Base-by-base conservation (phyloP, 2,797 vertebrate genomes). In the Agapornis canus region DNA sequence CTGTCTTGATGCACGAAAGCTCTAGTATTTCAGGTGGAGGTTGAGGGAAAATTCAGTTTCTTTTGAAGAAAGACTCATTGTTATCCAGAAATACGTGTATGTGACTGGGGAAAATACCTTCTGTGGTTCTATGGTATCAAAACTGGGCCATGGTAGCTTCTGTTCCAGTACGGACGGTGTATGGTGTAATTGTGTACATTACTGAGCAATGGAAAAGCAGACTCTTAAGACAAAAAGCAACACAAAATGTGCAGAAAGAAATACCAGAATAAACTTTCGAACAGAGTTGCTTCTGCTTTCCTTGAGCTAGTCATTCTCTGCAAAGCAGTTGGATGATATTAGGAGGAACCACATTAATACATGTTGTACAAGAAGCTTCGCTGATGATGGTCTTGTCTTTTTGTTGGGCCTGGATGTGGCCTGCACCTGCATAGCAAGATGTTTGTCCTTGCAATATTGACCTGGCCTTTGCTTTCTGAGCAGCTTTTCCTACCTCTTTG, bases 361-460 rank as follows among this genome's bases (percentile, higher is more conserved):
- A 10, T 13, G 0, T 42, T 40, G 7, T 8, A 7, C 9, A 22
- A 42, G 18, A 52, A 64, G 39, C 17, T 47, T 40, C 17, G 2
- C 0, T 27, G 32, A 13, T 51, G 3, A 8, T 26, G 31, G 32
- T 8, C 4, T 8, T 75, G 27, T 31, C 10, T 9, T 70, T 12
- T 10, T 25, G 29, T 2, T 2, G 23, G 40, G 37, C 47, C 32
- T 45, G 48, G 48, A 12, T 12, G 14, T 7, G 63, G 17, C 54
- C 32, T 56, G 15, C 11, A 2, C 7, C 16, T 32, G 5, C 12
- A 4, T 0, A 1, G 49, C 17, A 2, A 11, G 17, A 5, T 26
- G 11, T n/a, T 42, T 12, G 29, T 35, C 80, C 31, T 71, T 5
- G 2, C 17, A 7, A 1, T 42, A 10, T 2, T 60, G 65, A 61